phyloP scores from a whole-genome alignment of 2,113 vertebrate species.

The Otis tarda region DNA sequence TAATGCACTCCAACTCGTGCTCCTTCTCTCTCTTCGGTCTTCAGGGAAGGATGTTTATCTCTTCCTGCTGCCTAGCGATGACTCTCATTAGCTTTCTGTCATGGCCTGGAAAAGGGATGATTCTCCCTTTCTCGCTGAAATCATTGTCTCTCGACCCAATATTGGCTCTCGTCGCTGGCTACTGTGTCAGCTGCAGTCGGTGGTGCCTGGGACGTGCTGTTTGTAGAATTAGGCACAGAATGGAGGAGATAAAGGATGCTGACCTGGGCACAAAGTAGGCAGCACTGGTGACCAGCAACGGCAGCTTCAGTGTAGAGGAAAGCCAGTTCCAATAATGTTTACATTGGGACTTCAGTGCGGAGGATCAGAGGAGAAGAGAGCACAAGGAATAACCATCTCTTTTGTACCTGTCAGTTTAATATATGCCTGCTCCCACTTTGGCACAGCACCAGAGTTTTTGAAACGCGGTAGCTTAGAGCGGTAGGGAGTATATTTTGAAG shows the following conservation, averaged over 20 bases:
- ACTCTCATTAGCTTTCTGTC: background rate
- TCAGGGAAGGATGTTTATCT: slow-evolving; percentile 23
- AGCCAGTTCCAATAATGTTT: background rate
- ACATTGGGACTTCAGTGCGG: background rate
- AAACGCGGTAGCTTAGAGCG: slow-evolving; percentile 43
- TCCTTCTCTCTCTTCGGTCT: background rate
- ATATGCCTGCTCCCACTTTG: slow-evolving; percentile 52
- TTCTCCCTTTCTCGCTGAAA: background rate
- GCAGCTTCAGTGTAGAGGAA: no score
- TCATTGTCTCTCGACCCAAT: background rate
- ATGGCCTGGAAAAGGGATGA: background rate
- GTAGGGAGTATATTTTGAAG: slow-evolving; percentile 59
- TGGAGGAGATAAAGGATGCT: no score
- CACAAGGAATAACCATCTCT: background rate
- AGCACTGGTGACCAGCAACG: no score
- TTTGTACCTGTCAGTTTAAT: slow-evolving; percentile 63
- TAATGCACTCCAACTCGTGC: background rate
- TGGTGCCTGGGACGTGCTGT: background rate
- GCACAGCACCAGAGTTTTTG: slow-evolving; percentile 56
- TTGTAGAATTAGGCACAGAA: background rate
- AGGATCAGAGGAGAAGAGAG: slow-evolving; percentile 20
- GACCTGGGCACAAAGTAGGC: no score
- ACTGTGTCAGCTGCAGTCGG: background rate
- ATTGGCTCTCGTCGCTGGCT: background rate
- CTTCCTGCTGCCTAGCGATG: background rate